Conservation (phyloP, 1,140 invertebrate species). For the Drosophila suzukii region DNA sequence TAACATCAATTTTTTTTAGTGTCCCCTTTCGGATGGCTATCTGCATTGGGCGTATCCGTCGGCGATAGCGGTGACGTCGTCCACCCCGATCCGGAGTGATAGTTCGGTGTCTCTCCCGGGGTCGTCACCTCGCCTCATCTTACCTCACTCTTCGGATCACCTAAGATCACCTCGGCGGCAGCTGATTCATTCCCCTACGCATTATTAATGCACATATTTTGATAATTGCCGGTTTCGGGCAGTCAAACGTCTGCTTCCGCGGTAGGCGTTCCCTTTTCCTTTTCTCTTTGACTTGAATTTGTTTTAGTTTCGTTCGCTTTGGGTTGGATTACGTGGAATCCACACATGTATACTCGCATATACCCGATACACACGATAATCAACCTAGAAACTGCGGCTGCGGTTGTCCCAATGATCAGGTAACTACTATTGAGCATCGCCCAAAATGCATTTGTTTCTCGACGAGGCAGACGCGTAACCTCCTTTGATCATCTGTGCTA, state of each 20-base stretch:
- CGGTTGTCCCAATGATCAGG: conserved; percentile 40
- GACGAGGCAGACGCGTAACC: conserved; percentile 2
- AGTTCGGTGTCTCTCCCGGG: conserved; percentile 29
- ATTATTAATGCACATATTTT: conserved; percentile 83
- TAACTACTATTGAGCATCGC: conserved; percentile 11
- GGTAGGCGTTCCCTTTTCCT: conserved; percentile 71
- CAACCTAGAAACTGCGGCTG: conserved; percentile 9
- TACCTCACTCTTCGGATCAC: neutral
- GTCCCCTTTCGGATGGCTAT: conserved; percentile 59
- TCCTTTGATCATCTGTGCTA: conserved; percentile 9
- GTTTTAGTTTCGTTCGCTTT: conserved; percentile 59
- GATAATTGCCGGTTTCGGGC: conserved; percentile 79
- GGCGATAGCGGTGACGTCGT: conserved; percentile 30
- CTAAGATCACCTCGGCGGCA: conserved; percentile 43
- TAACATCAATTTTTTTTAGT: conserved; percentile 5
- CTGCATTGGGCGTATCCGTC: conserved; percentile 65
- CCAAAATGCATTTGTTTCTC: conserved; percentile 11
- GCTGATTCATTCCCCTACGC: conserved; percentile 80
- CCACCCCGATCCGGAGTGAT: conserved; percentile 38
- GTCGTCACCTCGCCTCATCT: conserved; percentile 35
- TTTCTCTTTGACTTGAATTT: conserved; percentile 70
- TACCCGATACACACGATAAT: neutral
- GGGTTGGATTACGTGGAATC: conserved; percentile 18
- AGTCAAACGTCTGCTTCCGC: conserved; percentile 76
- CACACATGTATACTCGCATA: neutral